Conservation (phyloP, 2,888 invertebrate species). For the Ernsta delagoae region DNA sequence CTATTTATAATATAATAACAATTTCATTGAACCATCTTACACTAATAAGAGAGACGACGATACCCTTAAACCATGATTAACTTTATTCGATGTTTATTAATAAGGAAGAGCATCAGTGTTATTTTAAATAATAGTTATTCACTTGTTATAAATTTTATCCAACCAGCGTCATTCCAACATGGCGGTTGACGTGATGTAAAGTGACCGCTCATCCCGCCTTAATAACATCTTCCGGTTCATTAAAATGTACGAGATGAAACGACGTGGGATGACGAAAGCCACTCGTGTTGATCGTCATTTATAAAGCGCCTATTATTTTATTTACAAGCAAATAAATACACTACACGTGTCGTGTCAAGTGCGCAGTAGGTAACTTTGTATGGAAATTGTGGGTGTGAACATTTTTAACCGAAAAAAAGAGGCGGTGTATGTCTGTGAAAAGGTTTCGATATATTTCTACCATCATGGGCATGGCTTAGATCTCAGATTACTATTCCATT, state of each 20-base stretch:
- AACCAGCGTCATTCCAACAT: conserved; percentile 24
- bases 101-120: no score
- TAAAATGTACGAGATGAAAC: conserved; percentile 51
- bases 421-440: background rate
- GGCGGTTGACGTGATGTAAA: conserved; percentile 37
- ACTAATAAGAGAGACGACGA: no score
- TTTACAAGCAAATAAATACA: background rate
- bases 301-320: conserved; percentile 12
- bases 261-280: conserved; percentile 44
- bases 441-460: no score
- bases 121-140: no score
- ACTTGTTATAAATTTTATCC: conserved; percentile 36
- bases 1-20: no score
- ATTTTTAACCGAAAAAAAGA: background rate
- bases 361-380: background rate
- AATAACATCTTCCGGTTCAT: conserved; percentile 65
- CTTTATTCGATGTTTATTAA: no score
- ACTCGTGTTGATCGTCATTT: conserved; percentile 11
- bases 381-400: background rate
- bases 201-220: conserved; percentile 55
- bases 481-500: no score
- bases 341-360: background rate
- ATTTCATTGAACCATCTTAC: no score
- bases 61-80: no score
- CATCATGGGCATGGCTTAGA: no score